These are phyloP conservation scores for Puma concolor DNA, from an alignment of 2,113 vertebrate genomes.

Conservation along the genomic window DNA sequence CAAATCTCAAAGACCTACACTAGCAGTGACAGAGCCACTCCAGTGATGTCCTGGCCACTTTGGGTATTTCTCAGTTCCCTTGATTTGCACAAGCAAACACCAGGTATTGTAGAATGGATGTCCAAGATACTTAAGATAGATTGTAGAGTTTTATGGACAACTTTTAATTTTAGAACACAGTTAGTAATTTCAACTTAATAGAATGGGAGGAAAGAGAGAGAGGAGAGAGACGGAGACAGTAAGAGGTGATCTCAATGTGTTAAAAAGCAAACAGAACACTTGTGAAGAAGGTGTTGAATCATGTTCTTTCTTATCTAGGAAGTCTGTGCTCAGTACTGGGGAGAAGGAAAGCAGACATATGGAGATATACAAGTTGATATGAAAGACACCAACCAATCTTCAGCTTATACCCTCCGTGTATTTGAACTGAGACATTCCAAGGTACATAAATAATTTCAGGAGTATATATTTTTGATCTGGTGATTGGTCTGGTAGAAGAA, in stretches of 20 bases:
- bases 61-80: background rate
- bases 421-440: slow-evolving; percentile 91
- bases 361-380: slow-evolving; percentile 90
- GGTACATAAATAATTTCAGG: slow-evolving; percentile 83
- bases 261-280: background rate
- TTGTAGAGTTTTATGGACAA: background rate
- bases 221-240: background rate
- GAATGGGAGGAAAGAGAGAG: background rate
- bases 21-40: background rate
- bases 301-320: slow-evolving; percentile 82
- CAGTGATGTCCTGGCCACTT: background rate
- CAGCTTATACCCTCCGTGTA: slow-evolving; percentile 86
- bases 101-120: accelerated
- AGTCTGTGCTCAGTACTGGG: slow-evolving; percentile 91
- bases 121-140: background rate
- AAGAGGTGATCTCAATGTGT: background rate
- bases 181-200: background rate
- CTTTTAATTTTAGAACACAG: background rate
- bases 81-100: background rate
- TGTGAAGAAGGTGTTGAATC: background rate
- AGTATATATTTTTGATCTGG: background rate
- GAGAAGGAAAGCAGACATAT: slow-evolving; percentile 86
- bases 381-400: slow-evolving; percentile 78
- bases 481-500: background rate
- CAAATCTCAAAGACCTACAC: no score